A percentile compares a stretch with the other conserved stretches of the same genome.
phyloP scores from a whole-genome alignment of 1,140 invertebrate genomes.

The Drosophila repletoides region DNA sequence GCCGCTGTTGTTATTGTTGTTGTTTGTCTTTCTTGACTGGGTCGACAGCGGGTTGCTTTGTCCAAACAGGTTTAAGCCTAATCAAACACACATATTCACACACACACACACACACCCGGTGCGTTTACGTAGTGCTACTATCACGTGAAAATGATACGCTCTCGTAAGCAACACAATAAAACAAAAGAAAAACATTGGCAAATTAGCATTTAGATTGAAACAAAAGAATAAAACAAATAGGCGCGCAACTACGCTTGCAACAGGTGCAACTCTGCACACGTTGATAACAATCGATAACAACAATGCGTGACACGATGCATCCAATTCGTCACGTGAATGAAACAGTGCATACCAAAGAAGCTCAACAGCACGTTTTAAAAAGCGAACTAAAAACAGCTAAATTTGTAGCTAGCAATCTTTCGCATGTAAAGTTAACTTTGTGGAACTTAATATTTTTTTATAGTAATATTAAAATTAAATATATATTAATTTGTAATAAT shows the following conservation, averaged over 20 bases:
- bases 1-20: constrained; percentile 18
- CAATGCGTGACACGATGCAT: too few species aligned
- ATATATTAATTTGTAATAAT: too few species aligned
- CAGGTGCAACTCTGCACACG: constrained; percentile 11
- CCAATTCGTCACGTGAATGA: background rate
- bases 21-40: constrained; percentile 44
- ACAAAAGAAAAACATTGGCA: constrained; percentile 47
- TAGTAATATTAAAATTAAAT: too few species aligned
- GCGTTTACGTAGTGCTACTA: constrained; percentile 51
- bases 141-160: constrained; percentile 66
- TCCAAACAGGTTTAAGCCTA: constrained; percentile 67
- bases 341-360: too few species aligned
- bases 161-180: constrained; percentile 26
- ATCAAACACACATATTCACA: too few species aligned
- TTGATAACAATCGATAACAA: constrained; percentile 29
- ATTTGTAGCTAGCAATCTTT: too few species aligned
- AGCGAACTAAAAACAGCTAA: too few species aligned
- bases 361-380: too few species aligned
- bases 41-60: constrained; percentile 58
- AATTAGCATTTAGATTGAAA: constrained; percentile 45
- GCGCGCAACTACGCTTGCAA: constrained; percentile 8
- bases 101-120: constrained; percentile 49
- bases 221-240: constrained; percentile 23
- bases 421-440: too few species aligned
- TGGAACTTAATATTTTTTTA: too few species aligned